Percentiles rank a stretch among this genome's conserved stretches.
These are phyloP conservation scores for Morpho deidamia DNA, from an alignment of 2,888 invertebrate genomes.

Conservation along the genomic window DNA sequence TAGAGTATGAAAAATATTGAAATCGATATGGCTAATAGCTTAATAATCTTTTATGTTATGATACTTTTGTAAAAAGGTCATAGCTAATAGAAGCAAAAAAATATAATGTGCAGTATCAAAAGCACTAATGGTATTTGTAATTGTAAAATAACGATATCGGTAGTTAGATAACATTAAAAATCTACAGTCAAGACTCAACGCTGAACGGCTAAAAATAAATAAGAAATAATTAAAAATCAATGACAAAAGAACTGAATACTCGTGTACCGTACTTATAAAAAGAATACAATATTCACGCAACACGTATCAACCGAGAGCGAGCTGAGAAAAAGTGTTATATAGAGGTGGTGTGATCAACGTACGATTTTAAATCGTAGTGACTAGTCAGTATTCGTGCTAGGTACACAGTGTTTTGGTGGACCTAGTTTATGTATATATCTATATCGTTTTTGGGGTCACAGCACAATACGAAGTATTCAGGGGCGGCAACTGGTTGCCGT, in stretches of 20 bases:
- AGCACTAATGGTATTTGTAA: too few species aligned
- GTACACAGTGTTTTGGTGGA: slow-evolving; percentile 7
- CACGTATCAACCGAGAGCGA: slow-evolving; percentile 13
- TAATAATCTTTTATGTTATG: too few species aligned
- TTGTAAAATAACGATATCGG: background rate
- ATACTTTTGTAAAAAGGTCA: too few species aligned
- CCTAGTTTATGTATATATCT: slow-evolving; percentile 10
- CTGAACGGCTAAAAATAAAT: slow-evolving; percentile 6
- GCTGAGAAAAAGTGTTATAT: slow-evolving; percentile 24
- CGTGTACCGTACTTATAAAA: slow-evolving; percentile 12
- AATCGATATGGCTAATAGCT: too few species aligned
- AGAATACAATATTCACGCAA: slow-evolving; percentile 10
- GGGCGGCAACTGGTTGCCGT: slow-evolving; percentile 28
- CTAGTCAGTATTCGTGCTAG: slow-evolving; percentile 30
- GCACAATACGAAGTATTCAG: slow-evolving; percentile 25
- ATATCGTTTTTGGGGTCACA: slow-evolving; percentile 26
- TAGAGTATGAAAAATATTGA: too few species aligned
- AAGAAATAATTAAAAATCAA: slow-evolving; percentile 6
- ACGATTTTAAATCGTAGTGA: slow-evolving; percentile 39
- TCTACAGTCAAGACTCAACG: background rate
- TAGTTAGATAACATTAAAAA: background rate
- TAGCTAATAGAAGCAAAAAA: too few species aligned
- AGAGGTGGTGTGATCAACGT: slow-evolving; percentile 55
- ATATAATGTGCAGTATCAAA: too few species aligned
- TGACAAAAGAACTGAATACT: background rate